Percentiles rank a stretch among this genome's conserved stretches.
These are phyloP conservation scores for Vanessa tameamea DNA, from an alignment of 1,140 invertebrate species.

Conservation along the genomic window DNA sequence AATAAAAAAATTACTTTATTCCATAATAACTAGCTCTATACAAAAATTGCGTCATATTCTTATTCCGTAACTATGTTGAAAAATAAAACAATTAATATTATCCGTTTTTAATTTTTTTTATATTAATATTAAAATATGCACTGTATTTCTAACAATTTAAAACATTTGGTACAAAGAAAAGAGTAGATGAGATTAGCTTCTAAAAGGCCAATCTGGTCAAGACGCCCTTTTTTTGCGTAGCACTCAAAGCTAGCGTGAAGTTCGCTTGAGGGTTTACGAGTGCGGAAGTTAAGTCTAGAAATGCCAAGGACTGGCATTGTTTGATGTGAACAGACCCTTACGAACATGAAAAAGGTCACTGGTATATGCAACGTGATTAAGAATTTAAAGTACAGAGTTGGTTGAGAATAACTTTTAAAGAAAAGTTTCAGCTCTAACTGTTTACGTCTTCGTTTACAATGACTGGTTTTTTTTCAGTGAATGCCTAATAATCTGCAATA, in stretches of 20 bases:
- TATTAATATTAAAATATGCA: no score
- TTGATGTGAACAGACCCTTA: constrained; percentile 32
- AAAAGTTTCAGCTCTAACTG: not conserved
- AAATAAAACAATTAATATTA: no score
- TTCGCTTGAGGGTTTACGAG: constrained; percentile 27
- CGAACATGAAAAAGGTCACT: constrained; percentile 29
- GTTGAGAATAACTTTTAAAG: not conserved
- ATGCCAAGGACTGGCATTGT: constrained; percentile 37
- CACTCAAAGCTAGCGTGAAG: constrained; percentile 25
- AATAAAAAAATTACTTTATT: no score
- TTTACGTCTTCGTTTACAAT: no score
- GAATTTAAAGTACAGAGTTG: constrained; percentile 13
- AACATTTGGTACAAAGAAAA: not conserved
- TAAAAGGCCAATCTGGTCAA: constrained; percentile 23
- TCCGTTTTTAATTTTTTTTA: no score
- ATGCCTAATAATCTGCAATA: no score
- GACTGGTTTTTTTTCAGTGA: no score
- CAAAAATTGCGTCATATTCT: no score
- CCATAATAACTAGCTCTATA: no score
- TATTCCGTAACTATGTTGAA: no score
- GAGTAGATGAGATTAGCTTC: constrained; percentile 1
- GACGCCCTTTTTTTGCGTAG: constrained; percentile 14
- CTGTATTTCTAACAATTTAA: not conserved
- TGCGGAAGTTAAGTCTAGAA: constrained; percentile 32
- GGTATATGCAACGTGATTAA: constrained; percentile 13